Evolutionary conservation across 2,888 invertebrate genomes (phyloP).

Genomic region (Antheraea yamamai): DNA sequence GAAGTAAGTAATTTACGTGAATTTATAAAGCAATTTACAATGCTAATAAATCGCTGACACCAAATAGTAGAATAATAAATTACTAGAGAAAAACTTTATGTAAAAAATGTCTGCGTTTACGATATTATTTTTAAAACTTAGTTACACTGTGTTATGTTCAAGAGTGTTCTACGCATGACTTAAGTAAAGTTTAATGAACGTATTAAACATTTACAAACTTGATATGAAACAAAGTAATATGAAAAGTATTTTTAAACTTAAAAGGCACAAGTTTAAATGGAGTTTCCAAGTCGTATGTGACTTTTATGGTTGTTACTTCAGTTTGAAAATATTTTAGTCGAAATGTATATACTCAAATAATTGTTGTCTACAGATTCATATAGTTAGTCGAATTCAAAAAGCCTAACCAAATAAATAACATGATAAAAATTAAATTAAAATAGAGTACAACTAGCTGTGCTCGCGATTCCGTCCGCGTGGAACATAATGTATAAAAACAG

Average conservation of each 20-base stretch:
- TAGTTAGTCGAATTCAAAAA: not conserved
- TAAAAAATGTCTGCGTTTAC: not conserved
- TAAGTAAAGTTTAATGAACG: not conserved
- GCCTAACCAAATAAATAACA: not conserved
- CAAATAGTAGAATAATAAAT: not conserved
- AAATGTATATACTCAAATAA: not conserved
- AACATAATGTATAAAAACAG: no score
- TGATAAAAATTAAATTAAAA: not conserved
- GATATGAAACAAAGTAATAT: not conserved
- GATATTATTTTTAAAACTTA: not conserved
- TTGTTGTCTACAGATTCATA: not conserved
- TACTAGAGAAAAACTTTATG: not conserved
- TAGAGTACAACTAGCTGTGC: no score
- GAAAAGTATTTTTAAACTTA: not conserved
- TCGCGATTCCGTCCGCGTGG: no score
- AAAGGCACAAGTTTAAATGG: constrained; percentile 3
- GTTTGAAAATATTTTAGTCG: not conserved
- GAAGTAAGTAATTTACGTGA: no score
- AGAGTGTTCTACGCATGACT: not conserved
- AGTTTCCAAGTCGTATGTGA: constrained; percentile 3
- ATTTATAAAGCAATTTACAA: no score
- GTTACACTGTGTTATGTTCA: not conserved
- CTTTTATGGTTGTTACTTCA: not conserved
- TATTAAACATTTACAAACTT: not conserved
- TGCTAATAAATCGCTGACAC: not conserved